Percentiles rank a stretch among this genome's conserved stretches.
phyloP scores from a whole-genome alignment of 2,888 invertebrate genomes.

The Craniophora ligustri region DNA sequence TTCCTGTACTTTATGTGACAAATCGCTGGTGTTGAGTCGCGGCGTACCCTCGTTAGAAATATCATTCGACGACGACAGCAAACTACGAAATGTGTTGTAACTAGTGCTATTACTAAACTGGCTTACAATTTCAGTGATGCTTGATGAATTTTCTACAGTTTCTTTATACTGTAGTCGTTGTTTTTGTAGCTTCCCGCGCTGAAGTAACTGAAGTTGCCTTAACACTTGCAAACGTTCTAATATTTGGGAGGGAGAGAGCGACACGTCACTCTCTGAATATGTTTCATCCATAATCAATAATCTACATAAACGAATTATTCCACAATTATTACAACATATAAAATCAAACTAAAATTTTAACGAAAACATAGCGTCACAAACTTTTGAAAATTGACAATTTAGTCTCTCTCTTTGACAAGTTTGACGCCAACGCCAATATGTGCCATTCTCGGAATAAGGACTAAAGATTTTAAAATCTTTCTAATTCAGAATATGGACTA shows the following conservation, averaged over 20 bases:
- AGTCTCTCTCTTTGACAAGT: slow-evolving; percentile 22
- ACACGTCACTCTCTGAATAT: slow-evolving; percentile 77
- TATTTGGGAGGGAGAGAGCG: slow-evolving; percentile 81
- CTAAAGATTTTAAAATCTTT: too few relatives aligned
- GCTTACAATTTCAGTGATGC: slow-evolving; percentile 80
- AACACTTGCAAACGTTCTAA: slow-evolving; percentile 79
- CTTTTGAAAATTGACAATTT: slow-evolving; percentile 31
- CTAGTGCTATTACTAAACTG: slow-evolving; percentile 82
- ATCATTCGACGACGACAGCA: slow-evolving; percentile 72
- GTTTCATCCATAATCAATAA: slow-evolving; percentile 75
- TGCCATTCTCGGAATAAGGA: too few relatives aligned
- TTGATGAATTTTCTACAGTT: slow-evolving; percentile 72
- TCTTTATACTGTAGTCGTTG: slow-evolving; percentile 76
- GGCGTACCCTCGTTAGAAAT: slow-evolving; percentile 63
- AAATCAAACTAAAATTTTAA: slow-evolving; percentile 5
- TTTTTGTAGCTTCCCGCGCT: slow-evolving; percentile 83
- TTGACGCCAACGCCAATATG: not conserved
- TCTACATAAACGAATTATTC: not conserved
- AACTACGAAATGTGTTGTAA: slow-evolving; percentile 81
- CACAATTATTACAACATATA: not conserved
- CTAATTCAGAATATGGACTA: too few relatives aligned
- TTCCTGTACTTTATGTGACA: slow-evolving; percentile 65
- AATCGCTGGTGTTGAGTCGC: slow-evolving; percentile 52
- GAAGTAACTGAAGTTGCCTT: slow-evolving; percentile 78
- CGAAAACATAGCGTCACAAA: slow-evolving; percentile 23